Evolutionary conservation across 35 echinoderm and acorn worm species (phyloP).

Genomic region (Nesometra sesokonis): DNA sequence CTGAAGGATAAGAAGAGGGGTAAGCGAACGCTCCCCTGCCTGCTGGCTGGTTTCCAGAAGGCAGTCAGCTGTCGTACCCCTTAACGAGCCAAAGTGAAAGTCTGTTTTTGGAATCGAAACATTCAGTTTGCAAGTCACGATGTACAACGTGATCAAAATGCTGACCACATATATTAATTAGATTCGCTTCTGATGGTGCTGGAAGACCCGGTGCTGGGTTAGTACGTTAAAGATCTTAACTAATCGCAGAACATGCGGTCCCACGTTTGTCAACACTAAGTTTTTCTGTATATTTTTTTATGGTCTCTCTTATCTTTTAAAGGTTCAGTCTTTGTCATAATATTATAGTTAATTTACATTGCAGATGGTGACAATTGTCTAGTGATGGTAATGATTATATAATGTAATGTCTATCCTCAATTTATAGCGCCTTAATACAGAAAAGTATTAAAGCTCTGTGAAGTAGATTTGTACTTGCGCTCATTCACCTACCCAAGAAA

Average conservation of each 20-base stretch:
- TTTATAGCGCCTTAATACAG: no score
- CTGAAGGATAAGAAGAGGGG: background rate
- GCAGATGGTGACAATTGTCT: no score
- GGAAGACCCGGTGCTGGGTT: background rate
- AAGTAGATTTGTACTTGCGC: no score
- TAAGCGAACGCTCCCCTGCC: background rate
- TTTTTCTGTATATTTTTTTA: no score
- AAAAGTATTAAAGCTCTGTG: no score
- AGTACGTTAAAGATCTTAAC: background rate
- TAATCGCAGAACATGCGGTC: background rate
- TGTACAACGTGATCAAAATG: background rate
- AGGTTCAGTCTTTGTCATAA: no score
- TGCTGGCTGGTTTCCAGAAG: background rate
- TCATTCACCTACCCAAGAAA: no score
- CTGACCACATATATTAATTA: background rate
- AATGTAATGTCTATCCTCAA: no score
- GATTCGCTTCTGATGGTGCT: background rate
- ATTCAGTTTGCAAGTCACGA: background rate
- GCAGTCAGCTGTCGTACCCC: background rate
- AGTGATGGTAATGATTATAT: no score
- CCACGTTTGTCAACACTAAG: background rate
- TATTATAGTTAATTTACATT: no score
- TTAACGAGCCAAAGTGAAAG: background rate
- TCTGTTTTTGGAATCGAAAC: background rate
- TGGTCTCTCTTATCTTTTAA: no score